Evolutionary conservation across 2,113 vertebrate genomes (phyloP).

Genomic region (Pygoscelis antarcticus): DNA sequence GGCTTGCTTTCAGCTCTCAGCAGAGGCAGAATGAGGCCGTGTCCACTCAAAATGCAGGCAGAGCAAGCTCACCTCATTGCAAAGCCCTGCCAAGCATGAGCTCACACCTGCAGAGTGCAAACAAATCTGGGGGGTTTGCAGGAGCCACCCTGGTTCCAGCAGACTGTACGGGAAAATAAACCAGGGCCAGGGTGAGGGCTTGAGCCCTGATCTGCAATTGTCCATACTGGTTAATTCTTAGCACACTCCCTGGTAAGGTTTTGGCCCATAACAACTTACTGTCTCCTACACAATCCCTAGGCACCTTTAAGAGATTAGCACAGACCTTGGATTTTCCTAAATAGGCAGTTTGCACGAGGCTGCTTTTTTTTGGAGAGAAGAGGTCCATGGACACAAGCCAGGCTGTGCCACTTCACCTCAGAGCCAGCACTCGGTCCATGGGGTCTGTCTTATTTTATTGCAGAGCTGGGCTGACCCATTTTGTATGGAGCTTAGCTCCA

Average conservation of each 20-base stretch:
- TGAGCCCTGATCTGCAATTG: neutral
- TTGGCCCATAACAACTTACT: neutral
- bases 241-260: neutral
- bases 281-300: neutral
- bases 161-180: neutral
- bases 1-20: neutral
- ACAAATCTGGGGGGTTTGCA: neutral
- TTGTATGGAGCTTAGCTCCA: neutral
- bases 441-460: neutral
- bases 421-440: neutral
- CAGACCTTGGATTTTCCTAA: neutral
- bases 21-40: fast-evolving
- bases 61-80: neutral
- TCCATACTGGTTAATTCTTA: neutral
- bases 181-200: neutral
- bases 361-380: neutral
- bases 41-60: neutral
- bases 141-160: neutral
- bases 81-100: neutral
- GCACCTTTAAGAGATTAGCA: neutral
- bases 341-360: neutral
- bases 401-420: neutral
- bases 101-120: neutral
- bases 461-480: neutral
- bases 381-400: neutral